These are phyloP conservation scores for Hypsopygia costalis DNA, from an alignment of 2,888 invertebrate species.

Conservation along the genomic window DNA sequence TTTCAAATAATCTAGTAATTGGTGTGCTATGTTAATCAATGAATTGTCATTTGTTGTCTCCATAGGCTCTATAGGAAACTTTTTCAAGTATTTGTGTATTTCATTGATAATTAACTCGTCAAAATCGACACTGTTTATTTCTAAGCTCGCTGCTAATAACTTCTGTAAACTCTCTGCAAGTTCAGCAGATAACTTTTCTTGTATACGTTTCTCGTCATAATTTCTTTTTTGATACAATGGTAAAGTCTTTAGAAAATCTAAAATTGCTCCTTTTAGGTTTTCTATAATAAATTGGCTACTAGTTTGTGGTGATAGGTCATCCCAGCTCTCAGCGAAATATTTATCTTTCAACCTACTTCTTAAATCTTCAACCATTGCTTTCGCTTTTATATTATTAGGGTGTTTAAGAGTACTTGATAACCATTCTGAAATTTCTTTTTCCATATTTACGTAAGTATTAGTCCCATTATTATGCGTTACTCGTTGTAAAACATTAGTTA, in stretches of 20 bases:
- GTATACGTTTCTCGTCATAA: conserved; percentile 15
- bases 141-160: conserved; percentile 10
- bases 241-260: conserved; percentile 26
- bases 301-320: conserved; percentile 15
- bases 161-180: conserved; percentile 21
- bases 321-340: conserved; percentile 14
- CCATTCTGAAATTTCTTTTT: conserved; percentile 10
- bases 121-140: conserved; percentile 11
- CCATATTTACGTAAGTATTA: conserved; percentile 14
- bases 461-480: conserved; percentile 19
- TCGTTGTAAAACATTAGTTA: conserved; percentile 9
- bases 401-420: conserved; percentile 12
- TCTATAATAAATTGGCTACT: conserved; percentile 24
- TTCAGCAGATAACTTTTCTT: conserved; percentile 19
- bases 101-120: conserved; percentile 20
- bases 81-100: conserved; percentile 23
- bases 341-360: conserved; percentile 15
- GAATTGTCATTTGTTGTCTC: conserved; percentile 15
- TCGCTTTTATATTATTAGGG: conserved; percentile 13
- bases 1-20: conserved; percentile 25
- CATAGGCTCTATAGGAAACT: conserved; percentile 20
- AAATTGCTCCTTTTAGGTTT: conserved; percentile 24
- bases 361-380: conserved; percentile 15
- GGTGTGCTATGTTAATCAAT: conserved; percentile 15
- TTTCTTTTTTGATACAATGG: conserved; percentile 20